phyloP scores from a whole-genome alignment of 1,140 invertebrate species.

The Heliconius hewitsoni region DNA sequence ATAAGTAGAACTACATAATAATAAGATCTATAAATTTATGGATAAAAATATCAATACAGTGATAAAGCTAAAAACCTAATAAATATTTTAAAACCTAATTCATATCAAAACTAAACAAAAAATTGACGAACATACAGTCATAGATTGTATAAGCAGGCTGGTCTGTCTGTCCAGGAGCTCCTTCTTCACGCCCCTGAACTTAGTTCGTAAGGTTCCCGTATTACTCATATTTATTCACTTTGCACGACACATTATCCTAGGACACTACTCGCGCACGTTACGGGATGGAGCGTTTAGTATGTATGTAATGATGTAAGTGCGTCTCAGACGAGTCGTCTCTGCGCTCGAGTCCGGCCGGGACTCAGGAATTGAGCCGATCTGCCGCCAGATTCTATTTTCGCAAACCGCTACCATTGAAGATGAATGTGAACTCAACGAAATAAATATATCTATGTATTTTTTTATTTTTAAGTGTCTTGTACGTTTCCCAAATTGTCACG shows the following conservation, averaged over 20 bases:
- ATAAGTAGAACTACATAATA: not conserved
- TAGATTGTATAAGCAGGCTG: constrained; percentile 85
- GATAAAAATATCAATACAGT: no score
- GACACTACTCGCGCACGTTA: constrained; percentile 17
- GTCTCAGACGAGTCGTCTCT: constrained; percentile 54
- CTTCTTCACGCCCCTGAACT: constrained; percentile 89
- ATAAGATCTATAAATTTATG: not conserved
- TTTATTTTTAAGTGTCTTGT: constrained; percentile 34
- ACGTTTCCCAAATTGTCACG: not conserved
- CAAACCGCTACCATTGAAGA: constrained; percentile 72
- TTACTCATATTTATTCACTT: constrained; percentile 69
- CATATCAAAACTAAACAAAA: not conserved
- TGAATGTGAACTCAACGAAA: constrained; percentile 66
- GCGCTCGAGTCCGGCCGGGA: constrained; percentile 70
- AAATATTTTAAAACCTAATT: no score
- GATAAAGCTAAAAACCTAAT: no score
- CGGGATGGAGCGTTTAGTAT: constrained; percentile 22
- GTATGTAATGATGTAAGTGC: constrained; percentile 20
- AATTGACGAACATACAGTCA: constrained; percentile 81
- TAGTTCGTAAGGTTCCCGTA: constrained; percentile 78
- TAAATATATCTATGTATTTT: constrained; percentile 54
- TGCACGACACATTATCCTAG: constrained; percentile 33
- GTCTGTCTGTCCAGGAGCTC: constrained; percentile 87
- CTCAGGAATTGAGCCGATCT: constrained; percentile 65
- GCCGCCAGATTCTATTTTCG: constrained; percentile 81